A percentile compares a stretch with the other conserved stretches of the same genome.
Conservation (phyloP, 2,888 invertebrate genomes). For the Diloba caeruleocephala region DNA sequence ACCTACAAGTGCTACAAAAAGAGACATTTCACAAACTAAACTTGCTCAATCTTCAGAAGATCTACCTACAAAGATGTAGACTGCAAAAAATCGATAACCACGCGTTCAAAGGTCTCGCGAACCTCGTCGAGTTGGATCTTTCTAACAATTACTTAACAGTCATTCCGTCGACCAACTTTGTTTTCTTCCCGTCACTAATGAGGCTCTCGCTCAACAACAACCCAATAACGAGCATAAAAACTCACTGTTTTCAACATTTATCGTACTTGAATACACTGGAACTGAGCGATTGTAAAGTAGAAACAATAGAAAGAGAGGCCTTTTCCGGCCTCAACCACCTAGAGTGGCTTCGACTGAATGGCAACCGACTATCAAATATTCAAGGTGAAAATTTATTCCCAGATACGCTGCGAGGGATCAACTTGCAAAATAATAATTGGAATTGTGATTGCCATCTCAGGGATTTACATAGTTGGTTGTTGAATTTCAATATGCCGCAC, state of each 20-base stretch:
- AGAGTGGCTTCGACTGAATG: constrained; percentile 95
- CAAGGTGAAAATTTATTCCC: constrained; percentile 92
- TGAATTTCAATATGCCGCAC: constrained; percentile 93
- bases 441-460: constrained; percentile 95
- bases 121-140: constrained; percentile 96
- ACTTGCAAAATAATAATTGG: constrained; percentile 96
- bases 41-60: constrained; percentile 95
- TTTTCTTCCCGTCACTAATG: constrained; percentile 94
- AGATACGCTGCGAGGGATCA: constrained; percentile 93
- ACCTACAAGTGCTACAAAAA: constrained; percentile 93
- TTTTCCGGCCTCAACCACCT: constrained; percentile 94
- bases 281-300: constrained; percentile 94
- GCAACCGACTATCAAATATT: constrained; percentile 93
- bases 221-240: constrained; percentile 92
- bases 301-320: constrained; percentile 93
- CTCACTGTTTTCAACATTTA: constrained; percentile 92
- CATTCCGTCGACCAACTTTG: constrained; percentile 94
- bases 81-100: constrained; percentile 93
- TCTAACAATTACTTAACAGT: constrained; percentile 94
- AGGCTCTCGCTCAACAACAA: constrained; percentile 94
- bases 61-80: constrained; percentile 94
- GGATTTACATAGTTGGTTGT: constrained; percentile 94
- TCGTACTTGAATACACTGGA: constrained; percentile 94
- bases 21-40: constrained; percentile 94
- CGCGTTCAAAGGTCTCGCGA: constrained; percentile 95